Evolutionary conservation across 1,140 invertebrate genomes (phyloP).

Genomic region (Spodoptera litura): DNA sequence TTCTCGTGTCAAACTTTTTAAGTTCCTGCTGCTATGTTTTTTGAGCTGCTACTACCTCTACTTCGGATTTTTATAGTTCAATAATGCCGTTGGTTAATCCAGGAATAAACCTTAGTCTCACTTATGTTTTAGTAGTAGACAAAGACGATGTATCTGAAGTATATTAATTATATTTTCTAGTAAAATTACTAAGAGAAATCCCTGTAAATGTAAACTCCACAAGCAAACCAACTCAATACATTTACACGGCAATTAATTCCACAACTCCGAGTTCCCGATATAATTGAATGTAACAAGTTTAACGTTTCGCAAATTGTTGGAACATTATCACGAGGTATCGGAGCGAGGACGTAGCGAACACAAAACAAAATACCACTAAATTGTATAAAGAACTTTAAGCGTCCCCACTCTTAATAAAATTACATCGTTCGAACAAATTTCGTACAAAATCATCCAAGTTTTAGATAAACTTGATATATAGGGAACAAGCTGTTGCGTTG

Average conservation of each 20-base stretch:
- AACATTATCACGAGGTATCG: slow-evolving; percentile 29
- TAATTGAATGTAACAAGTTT: slow-evolving; percentile 18
- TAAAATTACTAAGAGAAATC: background rate
- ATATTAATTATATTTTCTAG: too few relatives aligned
- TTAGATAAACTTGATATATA: slow-evolving; percentile 77
- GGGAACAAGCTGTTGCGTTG: slow-evolving; percentile 71
- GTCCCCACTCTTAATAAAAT: slow-evolving; percentile 44
- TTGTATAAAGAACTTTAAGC: slow-evolving; percentile 54
- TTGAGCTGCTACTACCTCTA: too few relatives aligned
- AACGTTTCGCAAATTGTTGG: slow-evolving; percentile 24
- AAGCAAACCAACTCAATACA: slow-evolving; percentile 11
- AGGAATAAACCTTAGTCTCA: too few relatives aligned
- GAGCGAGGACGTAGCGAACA: slow-evolving; percentile 23
- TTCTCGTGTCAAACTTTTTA: too few relatives aligned
- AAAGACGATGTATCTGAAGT: too few relatives aligned
- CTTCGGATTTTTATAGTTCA: too few relatives aligned
- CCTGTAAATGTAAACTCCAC: background rate
- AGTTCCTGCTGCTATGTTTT: too few relatives aligned
- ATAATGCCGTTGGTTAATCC: too few relatives aligned
- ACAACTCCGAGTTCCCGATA: background rate
- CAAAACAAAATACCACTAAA: slow-evolving; percentile 50
- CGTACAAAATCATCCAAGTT: slow-evolving; percentile 77
- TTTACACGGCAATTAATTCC: slow-evolving; percentile 11
- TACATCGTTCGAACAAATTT: slow-evolving; percentile 62
- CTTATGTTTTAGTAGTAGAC: too few relatives aligned